Conservation (phyloP, 1,140 invertebrate species). For the Theocolax elegans region DNA sequence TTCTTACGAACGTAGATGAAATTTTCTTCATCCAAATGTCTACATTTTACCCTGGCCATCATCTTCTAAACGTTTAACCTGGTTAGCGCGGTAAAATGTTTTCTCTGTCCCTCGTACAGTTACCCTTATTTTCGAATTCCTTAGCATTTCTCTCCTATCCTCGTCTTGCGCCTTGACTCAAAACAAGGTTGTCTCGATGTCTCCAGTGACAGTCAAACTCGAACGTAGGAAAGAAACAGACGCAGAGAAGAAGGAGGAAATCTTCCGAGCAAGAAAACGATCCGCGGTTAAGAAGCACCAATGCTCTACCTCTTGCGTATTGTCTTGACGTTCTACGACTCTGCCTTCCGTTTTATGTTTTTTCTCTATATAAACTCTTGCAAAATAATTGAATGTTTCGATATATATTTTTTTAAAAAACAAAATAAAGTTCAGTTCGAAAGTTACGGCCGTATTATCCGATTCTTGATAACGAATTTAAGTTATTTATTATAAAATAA, state of each 20-base stretch:
- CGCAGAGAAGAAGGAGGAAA: neutral
- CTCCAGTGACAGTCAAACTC: neutral
- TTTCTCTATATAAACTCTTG: no score
- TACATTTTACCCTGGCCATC: no score
- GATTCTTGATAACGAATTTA: no score
- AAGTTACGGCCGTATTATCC: no score
- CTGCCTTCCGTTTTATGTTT: no score
- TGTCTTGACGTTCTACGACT: neutral
- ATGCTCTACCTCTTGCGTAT: neutral
- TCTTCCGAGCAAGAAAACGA: neutral
- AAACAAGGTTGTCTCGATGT: slow-evolving; percentile 5
- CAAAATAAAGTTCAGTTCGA: no score
- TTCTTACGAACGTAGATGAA: no score
- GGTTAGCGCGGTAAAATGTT: slow-evolving; percentile 3
- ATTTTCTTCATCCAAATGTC: no score
- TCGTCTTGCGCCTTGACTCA: neutral
- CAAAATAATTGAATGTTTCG: no score
- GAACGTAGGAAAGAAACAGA: neutral
- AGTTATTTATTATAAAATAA: no score
- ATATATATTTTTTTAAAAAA: no score
- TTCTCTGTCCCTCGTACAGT: neutral
- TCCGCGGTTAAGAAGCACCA: neutral
- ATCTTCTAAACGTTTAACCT: slow-evolving; percentile 18
- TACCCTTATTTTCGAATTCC: slow-evolving; percentile 19
- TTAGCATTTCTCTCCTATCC: neutral